Base-by-base conservation (phyloP, 2,888 invertebrate genomes). In the Zaprionus lineosus region DNA sequence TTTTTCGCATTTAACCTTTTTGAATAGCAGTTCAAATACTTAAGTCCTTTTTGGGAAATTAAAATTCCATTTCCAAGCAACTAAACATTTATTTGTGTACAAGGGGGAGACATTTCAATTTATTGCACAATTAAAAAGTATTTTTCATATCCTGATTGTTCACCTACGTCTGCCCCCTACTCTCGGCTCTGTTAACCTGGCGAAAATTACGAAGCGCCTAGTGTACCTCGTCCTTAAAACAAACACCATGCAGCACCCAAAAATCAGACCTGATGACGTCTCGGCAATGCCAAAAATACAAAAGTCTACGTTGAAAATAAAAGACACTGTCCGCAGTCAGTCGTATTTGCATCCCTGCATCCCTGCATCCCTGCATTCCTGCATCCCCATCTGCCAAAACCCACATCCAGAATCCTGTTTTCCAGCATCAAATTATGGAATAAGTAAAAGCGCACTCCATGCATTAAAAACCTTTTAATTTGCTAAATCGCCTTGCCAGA, bases 391-490 rank as follows among this genome's bases (percentile, higher is more conserved):
- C n/a, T n/a, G n/a, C n/a, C n/a, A n/a, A n/a, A n/a, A 47, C n/a
- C 48, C 62, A 39, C 34, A 57, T 52, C 14, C 47, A 79, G 79
- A n/a, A n/a, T n/a, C n/a, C n/a, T n/a, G n/a, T n/a, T n/a, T n/a
- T n/a, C 68, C 62, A 79, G 74, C 74, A 71, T 81, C 50, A 79
- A 85, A 87, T 87, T 86, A 87, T 82, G 82, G 86, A 84, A 81
- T 87, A 87, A 86, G 86, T 87, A 74, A 79, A 85, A 82, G 87
- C 83, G 75, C 82, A 86, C 86, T 86, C 68, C 87, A 86, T 82
- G 88, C 88, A 88, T 88, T 88, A 88, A 88, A 87, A 88, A 79
- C 88, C 86, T 88, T 88, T 88, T 88, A 88, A 88, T 88, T 88
- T 88, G 87, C 82, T 88, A 88, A 88, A 88, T 88, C 87, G 87